Base-by-base conservation (phyloP, 2,888 invertebrate genomes). In the Helicoverpa assulta region DNA sequence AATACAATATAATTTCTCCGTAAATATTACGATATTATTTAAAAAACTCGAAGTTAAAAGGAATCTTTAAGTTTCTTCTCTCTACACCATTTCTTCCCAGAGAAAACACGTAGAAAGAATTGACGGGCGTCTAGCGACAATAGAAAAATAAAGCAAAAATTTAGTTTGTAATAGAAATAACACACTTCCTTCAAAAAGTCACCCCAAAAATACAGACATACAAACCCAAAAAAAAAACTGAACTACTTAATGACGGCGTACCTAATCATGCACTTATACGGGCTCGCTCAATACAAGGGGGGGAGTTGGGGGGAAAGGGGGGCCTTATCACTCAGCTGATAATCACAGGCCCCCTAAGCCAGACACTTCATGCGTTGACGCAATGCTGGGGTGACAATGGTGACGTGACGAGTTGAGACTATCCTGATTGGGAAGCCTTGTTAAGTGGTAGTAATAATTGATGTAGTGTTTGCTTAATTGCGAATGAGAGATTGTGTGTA, bases 321-420 rank as follows among this genome's bases (percentile, higher is more conserved):
- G 77, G 70, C 71, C 84, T 91, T 92, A 92, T 92, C 93, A 89
- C 86, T 81, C 87, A 83, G 80, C 86, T 92, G 93, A 93, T 93
- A 93, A 92, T 92, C 93, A 88, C 86, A 85, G 80, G 84, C 85
- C 86, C 86, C 87, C 86, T 81, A 77, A 81, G 75, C 73, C 78
- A 82, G 87, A 87, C 89, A 91, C 88, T 90, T 87, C 85, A 89
- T 65, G 85, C 80, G 84, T 86, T 92, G 91, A 92, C 91, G 91
- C 78, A 88, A 86, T 66, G 64, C 83, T 88, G 80, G 81, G 86
- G 88, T 84, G 87, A 29, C 68, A 47, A 67, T 80, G 78, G 19
- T 47, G 26, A 26, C 26, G 26, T 26, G 26, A 26, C 26, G 26
- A 26, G 26, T 29, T 56, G 21, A 69, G 80, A 81, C 61, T 57